Percentiles rank a stretch among this genome's conserved stretches.
Conservation (phyloP, 2,888 invertebrate species). For the Branchellion lobata region DNA sequence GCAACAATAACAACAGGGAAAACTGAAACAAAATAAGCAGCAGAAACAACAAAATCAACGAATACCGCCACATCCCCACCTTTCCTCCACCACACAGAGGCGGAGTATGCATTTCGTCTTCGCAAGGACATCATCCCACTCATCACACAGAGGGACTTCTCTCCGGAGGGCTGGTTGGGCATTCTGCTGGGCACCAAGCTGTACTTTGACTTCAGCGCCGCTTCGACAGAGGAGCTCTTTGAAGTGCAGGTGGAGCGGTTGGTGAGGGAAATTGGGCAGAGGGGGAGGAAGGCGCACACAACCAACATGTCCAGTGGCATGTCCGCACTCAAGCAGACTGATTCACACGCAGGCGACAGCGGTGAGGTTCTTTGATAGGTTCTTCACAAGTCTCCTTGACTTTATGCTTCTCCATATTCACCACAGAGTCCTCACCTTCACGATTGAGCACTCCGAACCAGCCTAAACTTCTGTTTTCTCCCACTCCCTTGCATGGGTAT, state of each 20-base stretch:
- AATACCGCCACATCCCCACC: too few relatives aligned
- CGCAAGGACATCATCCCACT: slow-evolving; percentile 60
- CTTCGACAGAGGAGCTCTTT: background rate
- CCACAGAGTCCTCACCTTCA: too few relatives aligned
- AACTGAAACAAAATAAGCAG: too few relatives aligned
- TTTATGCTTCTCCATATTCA: background rate
- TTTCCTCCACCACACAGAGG: slow-evolving; percentile 58
- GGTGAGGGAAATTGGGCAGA: slow-evolving; percentile 56
- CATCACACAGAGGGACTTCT: slow-evolving; percentile 56
- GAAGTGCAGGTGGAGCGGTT: slow-evolving; percentile 55
- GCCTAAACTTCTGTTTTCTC: slow-evolving; percentile 24
- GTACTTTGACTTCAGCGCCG: slow-evolving; percentile 58
- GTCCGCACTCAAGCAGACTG: too few relatives aligned
- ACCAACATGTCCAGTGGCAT: too few relatives aligned
- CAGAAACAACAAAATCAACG: too few relatives aligned
- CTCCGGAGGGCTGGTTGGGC: slow-evolving; percentile 62
- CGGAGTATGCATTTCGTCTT: slow-evolving; percentile 59
- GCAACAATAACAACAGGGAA: too few relatives aligned
- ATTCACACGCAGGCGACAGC: background rate
- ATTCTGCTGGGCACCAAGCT: slow-evolving; percentile 59
- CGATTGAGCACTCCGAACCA: background rate
- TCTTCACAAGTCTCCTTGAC: too few relatives aligned
- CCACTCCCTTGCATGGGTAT: slow-evolving; percentile 30
- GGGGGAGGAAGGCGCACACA: slow-evolving; percentile 55
- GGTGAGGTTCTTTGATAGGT: too few relatives aligned